Evolutionary conservation across 2,797 vertebrate species (phyloP), one percentile per base, ranked within the genome.

Genomic region (Hemitrygon akajei): DNA sequence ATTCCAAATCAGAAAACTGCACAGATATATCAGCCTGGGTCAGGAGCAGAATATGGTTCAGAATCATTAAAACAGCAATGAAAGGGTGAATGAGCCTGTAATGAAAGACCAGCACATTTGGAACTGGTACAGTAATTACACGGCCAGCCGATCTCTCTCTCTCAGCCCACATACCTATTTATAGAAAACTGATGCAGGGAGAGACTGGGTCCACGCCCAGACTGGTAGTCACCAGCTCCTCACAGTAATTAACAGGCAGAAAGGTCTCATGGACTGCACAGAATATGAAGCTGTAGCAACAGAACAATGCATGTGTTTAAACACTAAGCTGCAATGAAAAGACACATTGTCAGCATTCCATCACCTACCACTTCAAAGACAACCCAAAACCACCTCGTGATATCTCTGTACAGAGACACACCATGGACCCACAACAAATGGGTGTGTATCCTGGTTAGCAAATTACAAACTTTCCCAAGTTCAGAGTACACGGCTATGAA

Each of bases 111-210:
- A 89, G 86, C 60, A 89, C 86, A 89, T 69, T 69, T 60, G 60
- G 60, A 89, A 69, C 86, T 20, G n/a, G 86, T 34, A 11, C 60
- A 37, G 60, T 89, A 89, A 89, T 89, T 89, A 89, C 86, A 89
- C 9, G n/a, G 84, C 60, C 86, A 7, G 84, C 63, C 60, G 2
- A 60, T 89, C 86, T 89, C 60, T 69, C 25, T 69, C 25, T 56
- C n/a, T 37, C 63, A 34, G 86, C 86, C 86, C 63, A 89, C 86
- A 89, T 60, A 89, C 86, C 86, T 89, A 89, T 89, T 89, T 89
- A 69, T 89, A 89, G 60, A 89, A 69, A 10, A 34, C n/a, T 89
- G 86, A 89, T 66, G 86, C n/a, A 69, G n/a, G 16, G 60, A 66
- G 60, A 89, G 86, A 89, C 63, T 37, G 86, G n/a, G 86, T 37